A percentile compares a stretch with the other conserved stretches of the same genome.
These are phyloP conservation scores for Nasonia oneida DNA, from an alignment of 2,888 invertebrate genomes.

Conservation along the genomic window DNA sequence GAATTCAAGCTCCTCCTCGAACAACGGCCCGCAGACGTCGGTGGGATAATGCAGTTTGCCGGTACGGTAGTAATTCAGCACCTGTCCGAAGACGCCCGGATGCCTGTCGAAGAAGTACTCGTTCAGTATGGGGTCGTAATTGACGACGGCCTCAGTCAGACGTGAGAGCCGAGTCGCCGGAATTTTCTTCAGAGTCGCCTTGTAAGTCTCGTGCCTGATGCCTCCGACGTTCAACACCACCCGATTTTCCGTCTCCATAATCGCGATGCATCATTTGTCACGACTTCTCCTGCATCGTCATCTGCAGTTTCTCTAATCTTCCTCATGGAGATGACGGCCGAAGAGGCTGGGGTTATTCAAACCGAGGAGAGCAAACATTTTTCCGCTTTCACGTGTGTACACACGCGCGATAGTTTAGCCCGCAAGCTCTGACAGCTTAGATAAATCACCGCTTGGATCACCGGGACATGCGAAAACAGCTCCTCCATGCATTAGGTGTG, in stretches of 20 bases:
- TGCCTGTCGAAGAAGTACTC: slow-evolving; percentile 99
- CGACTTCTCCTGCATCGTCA: neutral
- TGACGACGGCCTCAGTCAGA: slow-evolving; percentile 97
- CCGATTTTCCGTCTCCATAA: slow-evolving; percentile 98
- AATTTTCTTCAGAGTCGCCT: slow-evolving; percentile 97
- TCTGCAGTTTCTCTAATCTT: neutral
- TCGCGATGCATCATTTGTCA: slow-evolving; percentile 87
- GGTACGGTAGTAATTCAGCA: slow-evolving; percentile 98
- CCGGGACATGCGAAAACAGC: neutral
- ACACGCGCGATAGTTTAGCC: neutral
- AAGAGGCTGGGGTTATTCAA: neutral
- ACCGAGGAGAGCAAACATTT: slow-evolving; percentile 1
- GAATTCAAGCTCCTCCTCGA: slow-evolving; percentile 99
- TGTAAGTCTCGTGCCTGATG: slow-evolving; percentile 97
- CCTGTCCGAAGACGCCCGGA: slow-evolving; percentile 98
- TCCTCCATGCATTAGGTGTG: no score
- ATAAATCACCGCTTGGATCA: neutral
- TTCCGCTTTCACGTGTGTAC: neutral
- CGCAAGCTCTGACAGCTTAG: neutral
- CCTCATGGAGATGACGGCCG: neutral
- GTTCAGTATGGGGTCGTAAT: slow-evolving; percentile 99
- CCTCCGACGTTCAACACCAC: slow-evolving; percentile 99
- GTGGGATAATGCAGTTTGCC: slow-evolving; percentile 99
- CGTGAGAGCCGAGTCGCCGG: slow-evolving; percentile 96
- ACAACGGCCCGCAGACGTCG: slow-evolving; percentile 98